Evolutionary conservation across 2,888 invertebrate species (phyloP).

Genomic region (Ophonus ardosiacus): DNA sequence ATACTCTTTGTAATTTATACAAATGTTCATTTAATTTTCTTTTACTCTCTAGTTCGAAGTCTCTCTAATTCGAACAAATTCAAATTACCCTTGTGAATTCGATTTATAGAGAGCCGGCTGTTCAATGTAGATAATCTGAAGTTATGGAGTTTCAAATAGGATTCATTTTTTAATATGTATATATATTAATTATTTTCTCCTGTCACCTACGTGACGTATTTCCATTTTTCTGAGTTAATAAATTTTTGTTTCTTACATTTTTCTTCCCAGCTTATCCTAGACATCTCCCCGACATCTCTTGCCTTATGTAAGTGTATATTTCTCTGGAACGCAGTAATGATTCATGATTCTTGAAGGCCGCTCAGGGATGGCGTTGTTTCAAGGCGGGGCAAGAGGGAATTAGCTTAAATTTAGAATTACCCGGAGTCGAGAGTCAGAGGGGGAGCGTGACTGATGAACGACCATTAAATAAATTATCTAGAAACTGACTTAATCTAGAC

Average conservation of each 20-base stretch:
- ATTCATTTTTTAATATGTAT: no score
- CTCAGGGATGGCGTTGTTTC: constrained; percentile 6
- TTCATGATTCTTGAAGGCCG: constrained; percentile 35
- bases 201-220: background rate
- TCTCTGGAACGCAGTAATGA: constrained; percentile 10
- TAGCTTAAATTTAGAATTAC: constrained; percentile 53
- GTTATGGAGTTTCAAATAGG: no score
- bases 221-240: constrained; percentile 30
- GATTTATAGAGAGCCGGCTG: no score
- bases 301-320: constrained; percentile 16
- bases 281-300: background rate
- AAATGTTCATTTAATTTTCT: no score
- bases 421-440: background rate
- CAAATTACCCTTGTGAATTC: no score
- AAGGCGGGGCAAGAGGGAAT: constrained; percentile 26
- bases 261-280: constrained; percentile 19
- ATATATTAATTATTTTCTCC: background rate
- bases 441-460: constrained; percentile 58
- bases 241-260: constrained; percentile 28
- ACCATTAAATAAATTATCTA: constrained; percentile 61
- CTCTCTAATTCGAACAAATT: no score
- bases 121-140: no score
- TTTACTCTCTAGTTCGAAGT: no score
- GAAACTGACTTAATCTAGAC: constrained; percentile 55
- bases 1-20: no score